phyloP scores from a whole-genome alignment of 1,140 invertebrate species.

The Chionoecetes opilio region DNA sequence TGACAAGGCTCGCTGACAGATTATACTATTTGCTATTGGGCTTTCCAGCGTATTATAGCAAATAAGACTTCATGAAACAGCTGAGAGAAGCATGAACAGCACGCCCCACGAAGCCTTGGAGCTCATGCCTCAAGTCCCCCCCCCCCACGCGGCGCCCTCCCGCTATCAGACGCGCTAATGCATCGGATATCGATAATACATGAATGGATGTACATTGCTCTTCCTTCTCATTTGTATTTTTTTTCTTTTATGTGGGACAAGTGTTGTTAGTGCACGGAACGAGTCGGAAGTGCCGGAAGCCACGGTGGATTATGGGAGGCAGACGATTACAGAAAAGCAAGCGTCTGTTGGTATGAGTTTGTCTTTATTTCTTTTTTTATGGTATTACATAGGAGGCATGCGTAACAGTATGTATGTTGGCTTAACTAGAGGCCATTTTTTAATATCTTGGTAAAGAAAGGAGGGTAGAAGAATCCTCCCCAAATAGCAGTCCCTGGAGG shows the following conservation, averaged over 20 bases:
- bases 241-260: background rate
- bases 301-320: too few species aligned
- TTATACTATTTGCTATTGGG: background rate
- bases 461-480: too few species aligned
- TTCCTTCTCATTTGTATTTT: background rate
- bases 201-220: background rate
- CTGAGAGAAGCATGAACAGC: background rate
- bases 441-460: too few species aligned
- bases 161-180: background rate
- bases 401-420: too few species aligned
- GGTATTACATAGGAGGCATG: too few species aligned
- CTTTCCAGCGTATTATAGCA: background rate
- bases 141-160: background rate
- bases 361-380: too few species aligned
- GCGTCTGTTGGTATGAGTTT: too few species aligned
- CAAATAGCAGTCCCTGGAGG: too few species aligned
- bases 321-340: too few species aligned
- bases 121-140: background rate
- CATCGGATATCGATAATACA: constrained; percentile 20
- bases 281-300: too few species aligned
- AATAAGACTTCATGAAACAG: constrained; percentile 20
- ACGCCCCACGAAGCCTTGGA: background rate
- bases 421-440: too few species aligned
- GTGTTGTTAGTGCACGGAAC: too few species aligned
- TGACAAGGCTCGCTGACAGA: background rate